These are phyloP conservation scores for Rhombomys opimus DNA, from an alignment of 2,113 vertebrate genomes.

Conservation along the genomic window DNA sequence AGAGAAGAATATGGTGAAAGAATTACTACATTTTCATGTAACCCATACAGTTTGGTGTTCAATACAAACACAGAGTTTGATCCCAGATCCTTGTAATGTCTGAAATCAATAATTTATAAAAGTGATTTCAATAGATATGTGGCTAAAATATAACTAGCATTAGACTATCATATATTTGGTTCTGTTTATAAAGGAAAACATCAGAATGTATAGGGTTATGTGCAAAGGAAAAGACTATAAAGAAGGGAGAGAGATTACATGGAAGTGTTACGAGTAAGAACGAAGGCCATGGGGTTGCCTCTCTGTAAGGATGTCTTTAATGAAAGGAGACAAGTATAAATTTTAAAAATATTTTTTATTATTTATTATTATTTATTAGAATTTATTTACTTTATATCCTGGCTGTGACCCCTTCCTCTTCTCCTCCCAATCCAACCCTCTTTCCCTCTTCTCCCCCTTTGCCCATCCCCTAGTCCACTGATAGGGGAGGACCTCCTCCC, in stretches of 20 bases:
- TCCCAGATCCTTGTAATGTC: not conserved
- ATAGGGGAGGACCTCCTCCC: too few species aligned
- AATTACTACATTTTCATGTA: not conserved
- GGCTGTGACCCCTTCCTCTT: too few species aligned
- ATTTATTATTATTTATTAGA: too few species aligned
- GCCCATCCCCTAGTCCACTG: too few species aligned
- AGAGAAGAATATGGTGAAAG: not conserved
- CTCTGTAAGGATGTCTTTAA: not conserved
- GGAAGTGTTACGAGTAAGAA: not conserved
- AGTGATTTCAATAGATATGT: not conserved
- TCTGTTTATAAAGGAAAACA: not conserved
- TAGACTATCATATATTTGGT: not conserved
- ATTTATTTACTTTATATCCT: too few species aligned
- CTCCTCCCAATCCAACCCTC: too few species aligned
- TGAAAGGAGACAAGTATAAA: not conserved
- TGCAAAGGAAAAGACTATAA: not conserved
- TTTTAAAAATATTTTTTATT: not conserved
- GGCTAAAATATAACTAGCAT: not conserved
- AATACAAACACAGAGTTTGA: not conserved
- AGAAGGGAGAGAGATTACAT: fast-evolving
- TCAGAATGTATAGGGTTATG: not conserved
- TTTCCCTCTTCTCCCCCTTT: too few species aligned
- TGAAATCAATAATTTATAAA: not conserved
- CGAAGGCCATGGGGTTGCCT: fast-evolving
- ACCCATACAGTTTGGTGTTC: not conserved